These are phyloP conservation scores for Chymomyza procnemis DNA, from an alignment of 2,888 invertebrate species.

Conservation along the genomic window DNA sequence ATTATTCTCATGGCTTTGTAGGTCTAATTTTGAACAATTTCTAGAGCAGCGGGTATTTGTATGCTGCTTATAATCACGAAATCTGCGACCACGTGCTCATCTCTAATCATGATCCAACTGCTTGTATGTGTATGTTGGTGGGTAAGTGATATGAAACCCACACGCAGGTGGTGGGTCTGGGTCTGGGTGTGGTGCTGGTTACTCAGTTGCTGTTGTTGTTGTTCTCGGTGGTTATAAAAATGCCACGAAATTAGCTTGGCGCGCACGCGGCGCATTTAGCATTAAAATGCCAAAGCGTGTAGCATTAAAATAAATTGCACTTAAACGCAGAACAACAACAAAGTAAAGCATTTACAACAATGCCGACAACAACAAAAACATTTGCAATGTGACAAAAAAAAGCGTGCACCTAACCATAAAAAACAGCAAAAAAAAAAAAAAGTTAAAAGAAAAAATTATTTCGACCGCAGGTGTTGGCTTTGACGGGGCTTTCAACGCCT, in stretches of 20 bases:
- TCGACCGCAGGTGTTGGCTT: constrained; percentile 57
- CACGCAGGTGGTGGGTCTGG: neutral
- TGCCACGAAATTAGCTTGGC: constrained; percentile 68
- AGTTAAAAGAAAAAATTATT: neutral
- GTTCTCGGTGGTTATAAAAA: constrained; percentile 49
- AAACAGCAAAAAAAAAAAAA: constrained; percentile 5
- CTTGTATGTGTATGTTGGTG: neutral
- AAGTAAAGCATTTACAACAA: neutral
- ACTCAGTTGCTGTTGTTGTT: neutral
- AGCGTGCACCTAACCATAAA: constrained; percentile 32
- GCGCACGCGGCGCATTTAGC: constrained; percentile 49
- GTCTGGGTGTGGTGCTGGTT: neutral
- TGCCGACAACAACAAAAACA: neutral
- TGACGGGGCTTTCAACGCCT: constrained; percentile 58
- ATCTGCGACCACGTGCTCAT: neutral
- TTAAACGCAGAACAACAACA: constrained; percentile 33
- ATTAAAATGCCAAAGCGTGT: constrained; percentile 69
- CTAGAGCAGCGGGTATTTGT: too few species aligned
- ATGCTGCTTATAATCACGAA: neutral
- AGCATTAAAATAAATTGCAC: constrained; percentile 69
- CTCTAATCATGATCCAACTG: neutral
- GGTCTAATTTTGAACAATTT: too few species aligned
- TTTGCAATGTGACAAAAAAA: neutral
- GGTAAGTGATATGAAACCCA: neutral
- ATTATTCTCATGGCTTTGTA: too few species aligned